Base-by-base conservation (phyloP, 2,797 vertebrate species). In the Discoglossus pictus region DNA sequence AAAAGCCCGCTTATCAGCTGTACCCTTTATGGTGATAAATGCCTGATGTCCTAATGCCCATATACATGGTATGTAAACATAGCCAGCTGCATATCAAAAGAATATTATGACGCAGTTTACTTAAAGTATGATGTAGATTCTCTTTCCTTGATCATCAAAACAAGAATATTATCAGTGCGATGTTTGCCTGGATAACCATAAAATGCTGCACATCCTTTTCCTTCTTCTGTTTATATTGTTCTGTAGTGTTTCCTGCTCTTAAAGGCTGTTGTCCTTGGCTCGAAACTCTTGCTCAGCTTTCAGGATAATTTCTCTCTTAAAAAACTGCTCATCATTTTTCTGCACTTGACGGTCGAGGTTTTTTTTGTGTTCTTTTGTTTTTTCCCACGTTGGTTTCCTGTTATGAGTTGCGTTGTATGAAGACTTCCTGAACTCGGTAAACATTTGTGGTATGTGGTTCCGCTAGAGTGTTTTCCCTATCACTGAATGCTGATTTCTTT, bases 301-400 rank as follows among this genome's bases (percentile, higher is more conserved):
- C 0, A 0, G 54, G 54, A 53, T 42, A 25, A 42, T 7, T 0
- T 7, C 18, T 52, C n/a, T 27, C 55, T 59, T 8, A 5, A 9
- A 0, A 1, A 0, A 0, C 62, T 6, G 35, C 2, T 72, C 35
- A 25, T 11, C 8, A 0, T 2, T 16, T 43, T 43, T 15, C n/a
- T 13, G 34, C 21, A 1, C 34, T 38, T 17, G 20, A 18, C 15
- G n/a, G 31, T 27, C 12, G 35, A 38, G 25, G 36, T 1, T 48
- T 71, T 10, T 54, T 76, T 69, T 52, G 47, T 83, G 46, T 51
- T 74, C 43, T 75, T 73, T 68, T 80, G 77, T 74, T 81, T 82
- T 83, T 82, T 78, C 73, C 79, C 79, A 65, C 56, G 65, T 39
- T 17, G 2, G 23, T 64, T 84, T 84, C 81, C 80, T 80, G 77